Conservation (phyloP, 1,140 invertebrate species). For the Danaus plexippus region DNA sequence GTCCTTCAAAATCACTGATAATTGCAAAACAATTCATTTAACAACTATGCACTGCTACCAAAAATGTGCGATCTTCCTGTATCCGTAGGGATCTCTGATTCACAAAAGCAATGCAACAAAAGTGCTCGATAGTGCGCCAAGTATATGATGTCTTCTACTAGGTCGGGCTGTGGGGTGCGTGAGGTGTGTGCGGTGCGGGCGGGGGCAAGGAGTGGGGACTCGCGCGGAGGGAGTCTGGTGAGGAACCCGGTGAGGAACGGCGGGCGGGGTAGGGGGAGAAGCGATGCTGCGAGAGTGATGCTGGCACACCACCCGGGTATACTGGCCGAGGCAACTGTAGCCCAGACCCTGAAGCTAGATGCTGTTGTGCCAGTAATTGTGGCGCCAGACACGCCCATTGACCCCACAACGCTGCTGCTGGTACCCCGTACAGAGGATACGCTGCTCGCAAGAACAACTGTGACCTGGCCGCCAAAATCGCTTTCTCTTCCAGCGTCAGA, state of each 20-base stretch:
- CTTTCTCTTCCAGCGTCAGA: constrained; percentile 83
- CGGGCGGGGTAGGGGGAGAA: constrained; percentile 73
- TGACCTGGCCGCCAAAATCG: constrained; percentile 78
- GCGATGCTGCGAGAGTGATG: constrained; percentile 71
- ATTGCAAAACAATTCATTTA: constrained; percentile 3
- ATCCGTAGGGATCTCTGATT: no score
- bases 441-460: constrained; percentile 78
- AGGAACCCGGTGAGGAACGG: constrained; percentile 62
- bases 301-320: constrained; percentile 61
- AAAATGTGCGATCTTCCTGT: no score
- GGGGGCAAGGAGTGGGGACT: constrained; percentile 66
- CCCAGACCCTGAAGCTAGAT: constrained; percentile 60
- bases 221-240: constrained; percentile 71
- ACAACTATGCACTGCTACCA: no score
- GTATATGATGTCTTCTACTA: constrained; percentile 35
- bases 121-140: constrained; percentile 4
- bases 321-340: constrained; percentile 71
- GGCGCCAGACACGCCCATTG: constrained; percentile 76
- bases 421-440: constrained; percentile 74
- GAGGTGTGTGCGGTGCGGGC: constrained; percentile 45
- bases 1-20: constrained; percentile 11
- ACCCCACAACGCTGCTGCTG: constrained; percentile 73
- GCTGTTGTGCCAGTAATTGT: constrained; percentile 70
- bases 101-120: no score
- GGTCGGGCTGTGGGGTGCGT: constrained; percentile 72